Conservation (phyloP, 1,140 invertebrate species). For the Ceratina calcarata region DNA sequence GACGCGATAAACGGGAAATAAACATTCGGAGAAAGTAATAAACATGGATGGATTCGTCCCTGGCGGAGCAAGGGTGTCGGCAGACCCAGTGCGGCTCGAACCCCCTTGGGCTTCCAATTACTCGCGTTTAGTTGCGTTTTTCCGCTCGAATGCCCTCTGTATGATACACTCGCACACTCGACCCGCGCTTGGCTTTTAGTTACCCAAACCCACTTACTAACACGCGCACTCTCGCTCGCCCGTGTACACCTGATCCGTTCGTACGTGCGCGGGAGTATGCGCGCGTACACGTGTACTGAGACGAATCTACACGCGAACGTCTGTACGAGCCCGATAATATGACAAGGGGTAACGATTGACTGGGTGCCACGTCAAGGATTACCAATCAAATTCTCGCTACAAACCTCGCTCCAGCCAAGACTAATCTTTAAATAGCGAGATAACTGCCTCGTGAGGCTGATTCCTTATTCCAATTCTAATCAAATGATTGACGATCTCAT, state of each 20-base stretch:
- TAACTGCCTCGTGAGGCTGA: background rate
- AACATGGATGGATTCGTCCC: conserved; percentile 58
- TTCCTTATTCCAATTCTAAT: too few relatives aligned
- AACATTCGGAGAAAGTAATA: conserved; percentile 34
- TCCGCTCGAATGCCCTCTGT: conserved; percentile 78
- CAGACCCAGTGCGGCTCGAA: conserved; percentile 54
- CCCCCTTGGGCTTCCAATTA: conserved; percentile 76
- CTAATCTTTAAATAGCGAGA: conserved; percentile 26
- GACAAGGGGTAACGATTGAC: conserved; percentile 63
- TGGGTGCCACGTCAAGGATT: conserved; percentile 53
- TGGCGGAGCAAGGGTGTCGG: conserved; percentile 51
- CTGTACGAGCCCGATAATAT: conserved; percentile 40
- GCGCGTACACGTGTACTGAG: background rate
- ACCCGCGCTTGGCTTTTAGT: conserved; percentile 77
- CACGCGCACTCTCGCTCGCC: conserved; percentile 49
- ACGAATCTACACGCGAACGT: conserved; percentile 19
- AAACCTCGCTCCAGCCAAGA: conserved; percentile 36
- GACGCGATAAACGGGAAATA: conserved; percentile 1
- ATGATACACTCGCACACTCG: conserved; percentile 77
- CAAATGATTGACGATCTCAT: too few relatives aligned
- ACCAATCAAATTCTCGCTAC: conserved; percentile 56
- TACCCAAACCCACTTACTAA: conserved; percentile 76
- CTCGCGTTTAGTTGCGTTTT: conserved; percentile 81
- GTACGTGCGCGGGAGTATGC: conserved; percentile 3
- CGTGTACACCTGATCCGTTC: conserved; percentile 53